These are phyloP conservation scores for Sinocyclocheilus grahami DNA, from an alignment of 2,113 vertebrate genomes.

Conservation along the genomic window DNA sequence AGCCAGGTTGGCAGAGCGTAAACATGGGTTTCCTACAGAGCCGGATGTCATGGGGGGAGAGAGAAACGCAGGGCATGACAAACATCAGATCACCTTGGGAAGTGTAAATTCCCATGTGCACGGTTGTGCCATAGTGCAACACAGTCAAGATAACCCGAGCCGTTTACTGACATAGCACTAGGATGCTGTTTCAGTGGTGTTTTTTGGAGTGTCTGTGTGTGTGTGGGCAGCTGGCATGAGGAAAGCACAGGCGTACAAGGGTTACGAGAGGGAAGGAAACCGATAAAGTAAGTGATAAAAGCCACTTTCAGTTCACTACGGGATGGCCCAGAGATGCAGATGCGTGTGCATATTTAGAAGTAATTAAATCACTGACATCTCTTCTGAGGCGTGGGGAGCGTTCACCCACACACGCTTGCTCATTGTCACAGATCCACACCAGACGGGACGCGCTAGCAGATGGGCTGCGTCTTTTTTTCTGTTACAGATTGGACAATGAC, in stretches of 20 bases:
- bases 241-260: not conserved
- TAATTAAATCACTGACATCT: conserved; percentile 50
- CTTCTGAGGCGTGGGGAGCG: conserved; percentile 40
- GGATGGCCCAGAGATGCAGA: conserved; percentile 32
- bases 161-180: not conserved
- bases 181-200: not conserved
- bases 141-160: not conserved
- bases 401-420: conserved; percentile 35
- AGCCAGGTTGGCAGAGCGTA: conserved; percentile 1
- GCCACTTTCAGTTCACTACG: conserved; percentile 29
- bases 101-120: not conserved
- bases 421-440: conserved; percentile 33
- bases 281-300: conserved; percentile 6
- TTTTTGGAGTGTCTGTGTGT: not conserved
- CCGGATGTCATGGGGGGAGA: not conserved
- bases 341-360: conserved; percentile 45
- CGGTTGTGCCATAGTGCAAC: not conserved
- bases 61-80: not conserved
- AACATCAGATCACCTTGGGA: conserved; percentile 9
- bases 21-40: not conserved
- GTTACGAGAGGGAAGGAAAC: not conserved
- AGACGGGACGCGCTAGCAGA: conserved; percentile 52
- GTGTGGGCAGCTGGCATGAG: not conserved
- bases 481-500: conserved; percentile 54
- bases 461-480: conserved; percentile 46